phyloP scores from a whole-genome alignment of 2,113 vertebrate species.

The Gymnogyps californianus region DNA sequence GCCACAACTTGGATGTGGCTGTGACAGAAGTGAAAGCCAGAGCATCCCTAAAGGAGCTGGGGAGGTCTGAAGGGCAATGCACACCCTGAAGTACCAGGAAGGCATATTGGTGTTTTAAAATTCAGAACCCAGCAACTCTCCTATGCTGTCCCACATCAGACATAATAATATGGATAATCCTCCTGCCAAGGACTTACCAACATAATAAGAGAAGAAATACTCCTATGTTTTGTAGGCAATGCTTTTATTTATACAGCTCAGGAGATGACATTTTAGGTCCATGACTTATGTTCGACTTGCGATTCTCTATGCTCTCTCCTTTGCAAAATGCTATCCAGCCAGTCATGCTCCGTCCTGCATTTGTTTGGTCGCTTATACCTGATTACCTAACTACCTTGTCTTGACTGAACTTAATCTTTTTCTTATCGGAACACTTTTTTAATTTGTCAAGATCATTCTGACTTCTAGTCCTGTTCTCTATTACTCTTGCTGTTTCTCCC shows the following conservation, averaged over 20 bases:
- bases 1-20: neutral
- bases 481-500: neutral
- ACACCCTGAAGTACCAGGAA: neutral
- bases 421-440: neutral
- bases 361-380: neutral
- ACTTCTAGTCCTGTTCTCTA: neutral
- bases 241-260: neutral
- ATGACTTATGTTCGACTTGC: neutral
- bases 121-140: neutral
- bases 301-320: neutral
- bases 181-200: neutral
- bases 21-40: neutral
- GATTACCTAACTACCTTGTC: neutral
- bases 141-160: neutral
- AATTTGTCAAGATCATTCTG: neutral
- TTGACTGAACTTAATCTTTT: neutral
- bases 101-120: accelerated
- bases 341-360: neutral
- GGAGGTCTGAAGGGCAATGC: neutral
- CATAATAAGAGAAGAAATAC: neutral
- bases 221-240: neutral
- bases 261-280: neutral
- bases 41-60: neutral
- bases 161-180: too few species aligned
- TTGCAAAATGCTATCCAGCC: neutral